phyloP scores from a whole-genome alignment of 1,140 invertebrate genomes.

The Cydia pomonella region DNA sequence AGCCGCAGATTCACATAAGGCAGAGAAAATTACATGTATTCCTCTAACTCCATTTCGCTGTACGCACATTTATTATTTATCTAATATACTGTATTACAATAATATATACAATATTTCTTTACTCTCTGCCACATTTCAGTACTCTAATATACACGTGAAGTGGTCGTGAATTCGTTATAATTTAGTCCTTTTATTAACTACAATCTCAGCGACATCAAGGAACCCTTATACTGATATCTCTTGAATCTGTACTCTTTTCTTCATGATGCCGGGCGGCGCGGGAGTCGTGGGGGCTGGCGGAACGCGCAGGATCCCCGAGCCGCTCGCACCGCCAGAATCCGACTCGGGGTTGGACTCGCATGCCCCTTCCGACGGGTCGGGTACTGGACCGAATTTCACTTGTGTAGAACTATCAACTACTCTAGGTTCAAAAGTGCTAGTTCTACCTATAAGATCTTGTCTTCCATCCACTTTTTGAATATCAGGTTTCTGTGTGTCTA shows the following conservation, averaged over 20 bases:
- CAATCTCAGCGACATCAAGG: slow-evolving; percentile 66
- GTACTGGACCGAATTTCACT: slow-evolving; percentile 73
- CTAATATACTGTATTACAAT: slow-evolving; percentile 14
- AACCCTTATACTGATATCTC: slow-evolving; percentile 90
- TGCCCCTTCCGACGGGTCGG: slow-evolving; percentile 57
- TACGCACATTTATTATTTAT: slow-evolving; percentile 39
- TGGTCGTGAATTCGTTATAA: slow-evolving; percentile 58
- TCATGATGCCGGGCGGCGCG: slow-evolving; percentile 88
- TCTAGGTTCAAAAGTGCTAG: slow-evolving; percentile 75
- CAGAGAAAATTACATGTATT: slow-evolving; percentile 34
- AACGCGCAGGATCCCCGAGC: slow-evolving; percentile 76
- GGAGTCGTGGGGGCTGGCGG: slow-evolving; percentile 84
- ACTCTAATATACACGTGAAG: slow-evolving; percentile 50
- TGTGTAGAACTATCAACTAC: slow-evolving; percentile 77
- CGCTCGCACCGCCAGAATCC: slow-evolving; percentile 61
- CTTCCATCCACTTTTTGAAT: slow-evolving; percentile 78
- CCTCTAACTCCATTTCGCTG: slow-evolving; percentile 38
- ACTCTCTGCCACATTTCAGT: slow-evolving; percentile 31
- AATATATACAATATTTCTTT: slow-evolving; percentile 12
- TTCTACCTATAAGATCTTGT: slow-evolving; percentile 64
- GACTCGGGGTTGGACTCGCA: slow-evolving; percentile 79
- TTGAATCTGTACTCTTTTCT: slow-evolving; percentile 93
- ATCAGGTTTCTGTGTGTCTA: slow-evolving; percentile 80
- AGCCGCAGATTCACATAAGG: slow-evolving; percentile 43
- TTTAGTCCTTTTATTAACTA: slow-evolving; percentile 73